These are phyloP conservation scores for Sinelater perroti DNA, from an alignment of 2,888 invertebrate genomes.

Conservation along the genomic window DNA sequence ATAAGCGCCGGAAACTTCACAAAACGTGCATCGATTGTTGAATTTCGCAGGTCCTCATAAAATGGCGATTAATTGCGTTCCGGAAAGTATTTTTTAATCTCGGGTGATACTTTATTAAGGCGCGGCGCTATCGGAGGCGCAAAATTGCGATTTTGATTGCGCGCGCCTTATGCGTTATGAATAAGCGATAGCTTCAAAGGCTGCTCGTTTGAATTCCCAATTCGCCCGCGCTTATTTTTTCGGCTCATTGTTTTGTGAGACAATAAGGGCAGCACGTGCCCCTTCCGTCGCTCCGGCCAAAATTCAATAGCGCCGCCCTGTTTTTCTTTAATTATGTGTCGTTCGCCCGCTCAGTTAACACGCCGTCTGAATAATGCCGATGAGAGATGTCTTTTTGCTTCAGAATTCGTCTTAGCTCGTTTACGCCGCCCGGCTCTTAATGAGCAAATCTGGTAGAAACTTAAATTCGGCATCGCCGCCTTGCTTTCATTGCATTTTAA, in stretches of 20 bases:
- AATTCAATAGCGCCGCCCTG: conserved; percentile 11
- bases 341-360: conserved; percentile 2
- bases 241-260: not conserved
- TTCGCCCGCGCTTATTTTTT: not conserved
- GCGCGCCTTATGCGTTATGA: too few relatives aligned
- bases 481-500: not conserved
- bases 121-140: too few relatives aligned
- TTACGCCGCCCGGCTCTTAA: conserved; percentile 2
- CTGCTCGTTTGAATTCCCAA: too few relatives aligned
- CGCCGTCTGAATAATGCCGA: conserved; percentile 9
- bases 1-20: too few relatives aligned
- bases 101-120: too few relatives aligned
- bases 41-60: too few relatives aligned
- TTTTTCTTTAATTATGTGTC: conserved; percentile 19
- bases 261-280: conserved; percentile 7
- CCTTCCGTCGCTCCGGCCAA: not conserved
- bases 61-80: too few relatives aligned
- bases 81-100: too few relatives aligned
- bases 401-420: conserved; percentile 8
- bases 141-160: too few relatives aligned
- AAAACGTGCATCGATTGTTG: too few relatives aligned
- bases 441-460: conserved; percentile 1
- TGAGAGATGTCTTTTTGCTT: conserved; percentile 8
- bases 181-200: too few relatives aligned
- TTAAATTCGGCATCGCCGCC: too few relatives aligned